Evolutionary conservation across 1,140 invertebrate genomes (phyloP).

Genomic region (Teleopsis dalmanni): DNA sequence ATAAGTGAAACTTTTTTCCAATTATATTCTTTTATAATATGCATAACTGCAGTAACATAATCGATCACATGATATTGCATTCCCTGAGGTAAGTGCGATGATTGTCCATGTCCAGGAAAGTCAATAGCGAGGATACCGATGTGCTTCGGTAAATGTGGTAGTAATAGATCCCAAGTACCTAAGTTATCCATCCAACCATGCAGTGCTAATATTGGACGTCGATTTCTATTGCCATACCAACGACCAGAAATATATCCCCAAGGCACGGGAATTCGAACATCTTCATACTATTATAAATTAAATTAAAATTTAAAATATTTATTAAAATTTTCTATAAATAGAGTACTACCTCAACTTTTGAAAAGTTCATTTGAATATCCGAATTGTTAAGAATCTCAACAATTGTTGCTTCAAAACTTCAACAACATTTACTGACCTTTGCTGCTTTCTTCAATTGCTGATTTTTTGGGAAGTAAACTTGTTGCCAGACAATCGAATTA

Average conservation of each 20-base stretch:
- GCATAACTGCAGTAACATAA: slow-evolving; percentile 47
- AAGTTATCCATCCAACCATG: slow-evolving; percentile 71
- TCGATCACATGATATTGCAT: slow-evolving; percentile 52
- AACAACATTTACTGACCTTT: too few relatives aligned
- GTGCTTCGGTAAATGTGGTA: slow-evolving; percentile 47
- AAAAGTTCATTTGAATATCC: too few relatives aligned
- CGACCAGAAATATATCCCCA: slow-evolving; percentile 58
- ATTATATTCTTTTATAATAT: slow-evolving; percentile 52
- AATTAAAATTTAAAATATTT: too few relatives aligned
- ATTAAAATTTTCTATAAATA: too few relatives aligned
- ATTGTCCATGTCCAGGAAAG: slow-evolving; percentile 61
- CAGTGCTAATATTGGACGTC: slow-evolving; percentile 57
- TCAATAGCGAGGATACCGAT: slow-evolving; percentile 58
- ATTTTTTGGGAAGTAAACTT: too few relatives aligned
- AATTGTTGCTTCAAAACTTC: too few relatives aligned
- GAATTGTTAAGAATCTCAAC: too few relatives aligned
- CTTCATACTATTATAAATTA: slow-evolving; percentile 4
- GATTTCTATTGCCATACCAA: slow-evolving; percentile 54
- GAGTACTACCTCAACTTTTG: too few relatives aligned
- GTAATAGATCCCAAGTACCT: slow-evolving; percentile 59
- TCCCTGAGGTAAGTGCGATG: slow-evolving; percentile 55
- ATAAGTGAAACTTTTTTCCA: slow-evolving; percentile 59
- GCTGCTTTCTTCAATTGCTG: too few relatives aligned
- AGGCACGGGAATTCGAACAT: slow-evolving; percentile 37
- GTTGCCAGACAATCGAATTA: too few relatives aligned